phyloP scores from a whole-genome alignment of 2,797 vertebrate species.

The Sylvia borin region DNA sequence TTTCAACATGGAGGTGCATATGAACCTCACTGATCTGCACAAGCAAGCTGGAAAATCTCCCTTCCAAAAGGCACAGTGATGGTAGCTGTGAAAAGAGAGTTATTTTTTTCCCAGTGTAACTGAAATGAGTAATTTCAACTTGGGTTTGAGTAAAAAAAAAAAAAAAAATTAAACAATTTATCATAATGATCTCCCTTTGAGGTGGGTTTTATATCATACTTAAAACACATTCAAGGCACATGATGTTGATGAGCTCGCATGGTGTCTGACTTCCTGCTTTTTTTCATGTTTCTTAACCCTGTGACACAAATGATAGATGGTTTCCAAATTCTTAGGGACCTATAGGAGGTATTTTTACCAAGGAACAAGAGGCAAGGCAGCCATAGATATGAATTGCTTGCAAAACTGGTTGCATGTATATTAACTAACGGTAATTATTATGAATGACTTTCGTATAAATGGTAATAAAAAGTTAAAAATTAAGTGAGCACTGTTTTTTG shows the following conservation, averaged over 20 bases:
- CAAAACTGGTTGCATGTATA: not conserved
- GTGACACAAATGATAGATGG: not conserved
- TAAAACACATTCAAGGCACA: not conserved
- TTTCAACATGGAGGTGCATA: not conserved
- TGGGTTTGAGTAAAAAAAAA: not conserved
- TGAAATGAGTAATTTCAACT: not conserved
- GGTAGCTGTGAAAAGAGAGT: not conserved
- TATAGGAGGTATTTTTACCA: not conserved
- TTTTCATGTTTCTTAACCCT: not conserved
- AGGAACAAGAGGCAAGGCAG: not conserved
- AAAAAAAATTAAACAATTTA: not conserved
- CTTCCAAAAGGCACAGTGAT: not conserved
- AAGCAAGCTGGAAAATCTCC: not conserved
- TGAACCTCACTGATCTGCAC: not conserved
- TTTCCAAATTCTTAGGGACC: not conserved
- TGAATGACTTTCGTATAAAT: not conserved
- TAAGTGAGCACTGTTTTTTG: not conserved
- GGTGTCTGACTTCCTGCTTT: not conserved
- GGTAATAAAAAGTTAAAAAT: not conserved
- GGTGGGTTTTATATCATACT: not conserved
- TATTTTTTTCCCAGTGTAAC: not conserved
- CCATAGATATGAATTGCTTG: not conserved
- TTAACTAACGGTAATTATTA: not conserved
- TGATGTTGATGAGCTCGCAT: not conserved
- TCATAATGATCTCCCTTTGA: not conserved